Evolutionary conservation across 2,113 vertebrate species (phyloP), one percentile per base, ranked within the genome.

Genomic region (Pteronura brasiliensis): DNA sequence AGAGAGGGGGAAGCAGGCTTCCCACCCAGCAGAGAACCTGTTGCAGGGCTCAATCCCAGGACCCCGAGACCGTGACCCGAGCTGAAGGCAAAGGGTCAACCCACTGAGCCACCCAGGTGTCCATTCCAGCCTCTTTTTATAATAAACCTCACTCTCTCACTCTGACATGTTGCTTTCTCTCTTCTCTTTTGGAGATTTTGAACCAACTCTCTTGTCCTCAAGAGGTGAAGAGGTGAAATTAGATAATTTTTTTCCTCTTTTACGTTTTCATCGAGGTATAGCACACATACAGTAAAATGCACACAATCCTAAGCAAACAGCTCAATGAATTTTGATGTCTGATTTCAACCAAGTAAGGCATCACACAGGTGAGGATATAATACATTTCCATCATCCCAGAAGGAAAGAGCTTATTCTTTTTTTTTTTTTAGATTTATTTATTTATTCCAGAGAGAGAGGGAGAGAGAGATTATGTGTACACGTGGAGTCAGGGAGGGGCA

Each of bases 111-210:
- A 55, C 52, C 52, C 15, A 55, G 52, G 52, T 18, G 52, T 17
- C 17, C 52, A 18, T 17, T 65, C 59, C 21, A 83, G 36, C 36
- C 65, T 95, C 81, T 88, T 83, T 63, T 81, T 25, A 85, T 49
- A n/a, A 65, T 61, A 36, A 76, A 63, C 57, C 17, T 93, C 67
- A 93, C 47, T 87, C 83, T 74, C 61, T 55, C 44, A 69, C 25
- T 59, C 59, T 90, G 57, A 63, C 57, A 61, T 13, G 39, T 88
- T 96, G 25, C 34, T 83, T 89, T 86, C 31, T 17, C 20, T 71
- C 29, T 83, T 86, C 44, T 65, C 3, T 20, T 80, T 86, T 74
- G 61, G 31, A 96, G 72, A 93, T 17, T 88, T 93, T 72, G 59
- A 71, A 49, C 47, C 49, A 36, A n/a, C 52, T 88, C 5, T 94